These are phyloP conservation scores for Lordiphosa andalusiaca DNA, from an alignment of 2,888 invertebrate genomes.

Conservation along the genomic window DNA sequence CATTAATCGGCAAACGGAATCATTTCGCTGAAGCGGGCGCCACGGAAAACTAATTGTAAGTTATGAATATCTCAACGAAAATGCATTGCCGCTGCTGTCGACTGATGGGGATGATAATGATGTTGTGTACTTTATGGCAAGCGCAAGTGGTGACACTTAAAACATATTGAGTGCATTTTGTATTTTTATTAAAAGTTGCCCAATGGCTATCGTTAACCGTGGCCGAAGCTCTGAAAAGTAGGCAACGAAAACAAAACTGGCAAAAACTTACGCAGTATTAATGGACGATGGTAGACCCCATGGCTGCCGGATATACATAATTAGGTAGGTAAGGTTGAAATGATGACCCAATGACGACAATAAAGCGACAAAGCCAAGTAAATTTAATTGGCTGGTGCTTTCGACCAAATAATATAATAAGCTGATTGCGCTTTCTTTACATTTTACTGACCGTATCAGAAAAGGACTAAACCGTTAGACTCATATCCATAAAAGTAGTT, in stretches of 20 bases:
- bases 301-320: too few relatives aligned
- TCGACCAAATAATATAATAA: too few relatives aligned
- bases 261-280: slow-evolving; percentile 3
- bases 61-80: slow-evolving; percentile 64
- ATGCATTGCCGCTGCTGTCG: slow-evolving; percentile 40
- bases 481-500: too few relatives aligned
- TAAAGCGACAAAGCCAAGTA: too few relatives aligned
- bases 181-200: slow-evolving; percentile 35
- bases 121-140: slow-evolving; percentile 13
- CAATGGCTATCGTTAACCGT: not conserved
- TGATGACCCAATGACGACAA: too few relatives aligned
- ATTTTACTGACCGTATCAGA: too few relatives aligned
- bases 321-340: too few relatives aligned
- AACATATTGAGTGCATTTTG: slow-evolving; percentile 46
- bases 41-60: slow-evolving; percentile 59
- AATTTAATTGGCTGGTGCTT: too few relatives aligned
- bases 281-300: not conserved
- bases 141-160: slow-evolving; percentile 45
- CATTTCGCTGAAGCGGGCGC: slow-evolving; percentile 15
- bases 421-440: too few relatives aligned
- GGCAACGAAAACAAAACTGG: slow-evolving; percentile 26
- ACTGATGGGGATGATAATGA: slow-evolving; percentile 10
- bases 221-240: slow-evolving; percentile 35
- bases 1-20: slow-evolving; percentile 46
- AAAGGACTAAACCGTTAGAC: too few relatives aligned